These are phyloP conservation scores for Megathymus violae DNA, from an alignment of 1,140 invertebrate genomes.

Conservation along the genomic window DNA sequence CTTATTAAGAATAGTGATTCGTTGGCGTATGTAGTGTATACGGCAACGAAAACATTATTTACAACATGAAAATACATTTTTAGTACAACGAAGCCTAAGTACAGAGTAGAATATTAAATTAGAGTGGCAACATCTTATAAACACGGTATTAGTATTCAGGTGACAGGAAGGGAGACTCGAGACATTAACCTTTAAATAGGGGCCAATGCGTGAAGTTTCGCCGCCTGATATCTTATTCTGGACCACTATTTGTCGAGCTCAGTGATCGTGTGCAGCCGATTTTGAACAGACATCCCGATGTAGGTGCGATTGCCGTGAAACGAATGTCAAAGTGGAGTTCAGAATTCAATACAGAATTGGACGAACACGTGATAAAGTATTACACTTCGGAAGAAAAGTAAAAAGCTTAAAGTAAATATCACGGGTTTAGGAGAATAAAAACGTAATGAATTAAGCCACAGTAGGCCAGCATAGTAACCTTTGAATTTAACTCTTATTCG, in stretches of 20 bases:
- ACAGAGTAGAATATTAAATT: conserved; percentile 47
- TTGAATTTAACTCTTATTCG: too few relatives aligned
- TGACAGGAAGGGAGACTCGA: conserved; percentile 55
- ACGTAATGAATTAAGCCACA: too few relatives aligned
- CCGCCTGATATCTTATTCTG: conserved; percentile 78
- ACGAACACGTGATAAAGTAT: not conserved
- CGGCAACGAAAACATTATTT: not conserved
- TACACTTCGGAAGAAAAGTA: too few relatives aligned
- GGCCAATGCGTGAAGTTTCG: conserved; percentile 75
- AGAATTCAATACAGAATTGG: not conserved
- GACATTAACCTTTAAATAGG: conserved; percentile 81
- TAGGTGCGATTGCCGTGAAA: not conserved
- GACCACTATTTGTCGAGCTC: conserved; percentile 55
- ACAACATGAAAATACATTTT: conserved; percentile 6
- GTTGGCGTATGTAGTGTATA: too few relatives aligned
- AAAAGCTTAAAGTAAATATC: conserved; percentile 38
- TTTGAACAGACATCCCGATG: too few relatives aligned
- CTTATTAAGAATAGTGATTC: too few relatives aligned
- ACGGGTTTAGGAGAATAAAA: conserved; percentile 32
- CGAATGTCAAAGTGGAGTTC: not conserved
- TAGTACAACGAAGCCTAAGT: not conserved
- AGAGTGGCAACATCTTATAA: conserved; percentile 43
- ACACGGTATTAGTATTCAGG: conserved; percentile 74
- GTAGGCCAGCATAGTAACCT: too few relatives aligned
- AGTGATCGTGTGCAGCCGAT: not conserved